Conservation (phyloP, 1,140 invertebrate genomes). For the Eciton burchellii region DNA sequence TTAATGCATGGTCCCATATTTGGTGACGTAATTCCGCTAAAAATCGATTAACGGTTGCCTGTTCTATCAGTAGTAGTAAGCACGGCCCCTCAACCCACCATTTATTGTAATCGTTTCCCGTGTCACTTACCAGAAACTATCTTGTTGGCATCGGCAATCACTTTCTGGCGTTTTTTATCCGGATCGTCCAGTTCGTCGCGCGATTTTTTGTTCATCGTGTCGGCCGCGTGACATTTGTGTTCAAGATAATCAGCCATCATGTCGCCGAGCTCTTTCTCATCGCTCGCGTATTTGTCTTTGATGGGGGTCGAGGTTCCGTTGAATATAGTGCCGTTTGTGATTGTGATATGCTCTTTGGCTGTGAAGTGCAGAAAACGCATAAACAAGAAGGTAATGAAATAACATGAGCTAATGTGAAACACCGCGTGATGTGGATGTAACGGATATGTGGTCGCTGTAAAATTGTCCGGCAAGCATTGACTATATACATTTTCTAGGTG, state of each 20-base stretch:
- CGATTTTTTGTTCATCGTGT: slow-evolving; percentile 82
- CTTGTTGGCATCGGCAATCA: slow-evolving; percentile 83
- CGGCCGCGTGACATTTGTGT: slow-evolving; percentile 81
- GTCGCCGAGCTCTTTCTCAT: slow-evolving; percentile 84
- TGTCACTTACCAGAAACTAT: slow-evolving; percentile 83
- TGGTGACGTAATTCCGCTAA: slow-evolving; percentile 55
- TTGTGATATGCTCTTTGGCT: slow-evolving; percentile 84
- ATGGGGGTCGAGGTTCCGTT: slow-evolving; percentile 85
- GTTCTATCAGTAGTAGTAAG: slow-evolving; percentile 77
- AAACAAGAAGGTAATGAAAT: slow-evolving; percentile 39
- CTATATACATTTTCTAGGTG: slow-evolving; percentile 42
- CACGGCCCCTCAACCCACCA: slow-evolving; percentile 83
- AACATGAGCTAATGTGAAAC: slow-evolving; percentile 46
- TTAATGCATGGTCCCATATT: slow-evolving; percentile 35
- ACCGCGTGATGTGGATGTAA: slow-evolving; percentile 2
- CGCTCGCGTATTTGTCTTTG: slow-evolving; percentile 85
- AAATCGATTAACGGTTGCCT: slow-evolving; percentile 37
- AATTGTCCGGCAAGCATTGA: slow-evolving; percentile 36
- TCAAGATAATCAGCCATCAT: slow-evolving; percentile 84
- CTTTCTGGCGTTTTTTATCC: slow-evolving; percentile 82
- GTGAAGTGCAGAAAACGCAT: slow-evolving; percentile 80
- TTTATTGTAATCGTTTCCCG: slow-evolving; percentile 44
- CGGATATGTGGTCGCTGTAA: slow-evolving; percentile 17
- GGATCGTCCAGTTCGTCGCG: slow-evolving; percentile 80
- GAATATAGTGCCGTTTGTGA: slow-evolving; percentile 85